phyloP scores from a whole-genome alignment of 2,888 invertebrate species.

The Stenoptilia bipunctidactyla region DNA sequence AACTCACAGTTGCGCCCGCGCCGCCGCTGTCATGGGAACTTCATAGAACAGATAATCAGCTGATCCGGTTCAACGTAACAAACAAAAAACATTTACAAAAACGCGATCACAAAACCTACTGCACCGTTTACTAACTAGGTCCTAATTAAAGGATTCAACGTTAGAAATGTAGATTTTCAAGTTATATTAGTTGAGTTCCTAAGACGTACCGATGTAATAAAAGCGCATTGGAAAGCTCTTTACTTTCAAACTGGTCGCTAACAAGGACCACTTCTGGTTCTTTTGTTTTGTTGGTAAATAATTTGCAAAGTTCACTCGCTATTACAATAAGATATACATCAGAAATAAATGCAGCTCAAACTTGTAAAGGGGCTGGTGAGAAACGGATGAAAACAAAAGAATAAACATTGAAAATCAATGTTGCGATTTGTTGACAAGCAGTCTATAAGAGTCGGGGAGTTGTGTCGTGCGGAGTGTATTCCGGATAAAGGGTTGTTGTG shows the following conservation, averaged over 20 bases:
- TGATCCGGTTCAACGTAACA: constrained; percentile 1
- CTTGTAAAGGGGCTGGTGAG: too few relatives aligned
- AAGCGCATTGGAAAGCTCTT: constrained; percentile 1
- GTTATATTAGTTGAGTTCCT: background rate
- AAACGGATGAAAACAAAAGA: too few relatives aligned
- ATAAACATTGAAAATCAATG: too few relatives aligned
- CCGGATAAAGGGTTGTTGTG: background rate
- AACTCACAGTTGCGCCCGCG: background rate
- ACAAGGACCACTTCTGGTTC: background rate
- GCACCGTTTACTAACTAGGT: background rate
- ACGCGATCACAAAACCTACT: constrained; percentile 13
- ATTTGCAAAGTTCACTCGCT: background rate
- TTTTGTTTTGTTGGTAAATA: constrained; percentile 1
- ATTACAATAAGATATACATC: background rate
- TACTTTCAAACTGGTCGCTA: constrained; percentile 1
- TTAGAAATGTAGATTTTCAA: background rate
- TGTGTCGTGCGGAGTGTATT: background rate
- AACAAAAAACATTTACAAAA: too few relatives aligned
- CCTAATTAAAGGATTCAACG: background rate
- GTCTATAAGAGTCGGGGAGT: background rate
- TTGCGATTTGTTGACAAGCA: background rate
- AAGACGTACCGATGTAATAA: background rate
- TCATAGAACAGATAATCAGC: constrained; percentile 1
- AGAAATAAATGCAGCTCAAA: too few relatives aligned
- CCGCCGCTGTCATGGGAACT: background rate